Conservation (phyloP, 2,888 invertebrate species). For the Hetaerina titia region DNA sequence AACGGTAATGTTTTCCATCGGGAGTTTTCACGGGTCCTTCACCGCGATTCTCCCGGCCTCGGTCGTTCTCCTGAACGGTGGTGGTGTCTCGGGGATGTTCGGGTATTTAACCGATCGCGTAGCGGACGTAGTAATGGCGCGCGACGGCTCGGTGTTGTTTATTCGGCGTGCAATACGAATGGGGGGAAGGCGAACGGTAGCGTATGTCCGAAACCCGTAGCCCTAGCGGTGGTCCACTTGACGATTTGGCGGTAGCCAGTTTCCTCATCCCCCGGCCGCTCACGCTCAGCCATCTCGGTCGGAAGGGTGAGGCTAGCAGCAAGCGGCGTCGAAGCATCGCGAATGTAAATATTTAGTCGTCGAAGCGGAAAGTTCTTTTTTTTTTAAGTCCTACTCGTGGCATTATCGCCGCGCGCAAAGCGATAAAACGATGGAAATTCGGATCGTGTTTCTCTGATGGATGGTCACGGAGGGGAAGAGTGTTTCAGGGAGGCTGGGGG, state of each 20-base stretch:
- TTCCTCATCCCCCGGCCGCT: background rate
- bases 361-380: background rate
- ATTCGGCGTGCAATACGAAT: background rate
- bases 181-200: slow-evolving; percentile 7
- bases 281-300: background rate
- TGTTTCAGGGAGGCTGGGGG: background rate
- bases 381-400: background rate
- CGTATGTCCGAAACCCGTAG: background rate
- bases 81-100: background rate
- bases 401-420: background rate
- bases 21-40: background rate
- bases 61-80: background rate
- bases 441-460: background rate
- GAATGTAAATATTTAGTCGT: background rate
- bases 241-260: background rate
- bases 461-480: background rate
- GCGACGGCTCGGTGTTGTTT: background rate
- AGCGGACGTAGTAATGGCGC: background rate
- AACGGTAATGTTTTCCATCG: background rate
- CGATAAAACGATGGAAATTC: slow-evolving; percentile 32
- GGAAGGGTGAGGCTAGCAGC: background rate
- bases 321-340: background rate
- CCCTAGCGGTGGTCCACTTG: slow-evolving; percentile 1
- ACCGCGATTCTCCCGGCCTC: background rate
- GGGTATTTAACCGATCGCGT: background rate